phyloP scores from a whole-genome alignment of 1,140 invertebrate species.

The Danaus plexippus region DNA sequence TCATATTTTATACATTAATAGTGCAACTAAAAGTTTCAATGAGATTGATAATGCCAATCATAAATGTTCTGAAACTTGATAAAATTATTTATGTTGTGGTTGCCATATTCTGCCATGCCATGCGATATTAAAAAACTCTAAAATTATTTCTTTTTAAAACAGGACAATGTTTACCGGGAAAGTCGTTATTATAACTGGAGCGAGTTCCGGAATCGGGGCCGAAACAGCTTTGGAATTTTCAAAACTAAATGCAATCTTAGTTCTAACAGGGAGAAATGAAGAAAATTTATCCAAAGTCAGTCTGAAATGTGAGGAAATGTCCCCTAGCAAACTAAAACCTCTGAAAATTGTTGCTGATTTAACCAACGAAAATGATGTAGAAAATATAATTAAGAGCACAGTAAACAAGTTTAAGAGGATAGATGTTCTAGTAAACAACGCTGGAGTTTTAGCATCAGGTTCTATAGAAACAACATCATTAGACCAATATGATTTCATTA shows the following conservation, averaged over 20 bases:
- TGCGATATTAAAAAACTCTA: too few relatives aligned
- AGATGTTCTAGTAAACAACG: conserved; percentile 84
- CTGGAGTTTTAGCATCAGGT: conserved; percentile 77
- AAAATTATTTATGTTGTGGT: too few relatives aligned
- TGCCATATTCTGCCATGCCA: too few relatives aligned
- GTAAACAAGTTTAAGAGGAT: conserved; percentile 73
- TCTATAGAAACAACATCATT: conserved; percentile 81
- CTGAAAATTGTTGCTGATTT: conserved; percentile 75
- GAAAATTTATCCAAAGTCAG: conserved; percentile 59
- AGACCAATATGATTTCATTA: conserved; percentile 80
- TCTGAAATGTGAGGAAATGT: conserved; percentile 70
- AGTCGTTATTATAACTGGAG: conserved; percentile 79
- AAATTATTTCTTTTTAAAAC: too few relatives aligned
- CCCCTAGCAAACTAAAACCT: conserved; percentile 57
- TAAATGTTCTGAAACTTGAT: too few relatives aligned
- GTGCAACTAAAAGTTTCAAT: too few relatives aligned
- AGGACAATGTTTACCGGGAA: conserved; percentile 46
- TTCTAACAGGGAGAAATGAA: conserved; percentile 10
- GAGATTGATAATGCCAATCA: too few relatives aligned
- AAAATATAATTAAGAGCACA: conserved; percentile 73
- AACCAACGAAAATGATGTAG: conserved; percentile 74
- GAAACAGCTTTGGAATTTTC: conserved; percentile 82
- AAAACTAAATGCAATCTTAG: conserved; percentile 75
- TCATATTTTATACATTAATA: too few relatives aligned
- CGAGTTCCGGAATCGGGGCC: conserved; percentile 86